Conservation (phyloP, 2,113 vertebrate genomes). For the Brachypteracias leptosomus region DNA sequence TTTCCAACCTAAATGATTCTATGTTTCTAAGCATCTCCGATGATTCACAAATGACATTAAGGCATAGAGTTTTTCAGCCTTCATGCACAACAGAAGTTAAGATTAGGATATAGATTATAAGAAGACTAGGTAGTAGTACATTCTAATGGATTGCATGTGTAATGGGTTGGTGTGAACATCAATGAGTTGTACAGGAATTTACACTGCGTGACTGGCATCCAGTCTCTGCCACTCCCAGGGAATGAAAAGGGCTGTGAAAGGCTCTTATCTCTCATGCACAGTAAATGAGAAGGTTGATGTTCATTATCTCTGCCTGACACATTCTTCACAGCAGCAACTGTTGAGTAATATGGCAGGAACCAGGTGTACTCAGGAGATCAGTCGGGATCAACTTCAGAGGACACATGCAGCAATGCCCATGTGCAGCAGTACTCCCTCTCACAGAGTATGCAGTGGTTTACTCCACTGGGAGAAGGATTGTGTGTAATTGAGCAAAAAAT, state of each 20-base stretch:
- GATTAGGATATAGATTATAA: background rate
- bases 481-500: background rate
- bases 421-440: background rate
- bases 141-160: background rate
- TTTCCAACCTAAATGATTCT: too few relatives aligned
- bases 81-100: background rate
- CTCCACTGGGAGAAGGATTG: background rate
- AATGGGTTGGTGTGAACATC: background rate
- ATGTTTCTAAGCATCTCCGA: background rate
- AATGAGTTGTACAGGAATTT: background rate
- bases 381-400: background rate
- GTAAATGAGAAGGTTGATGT: background rate
- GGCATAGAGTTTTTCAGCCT: background rate
- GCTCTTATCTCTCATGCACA: background rate
- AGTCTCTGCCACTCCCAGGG: background rate
- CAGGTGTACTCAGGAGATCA: background rate
- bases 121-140: accelerated
- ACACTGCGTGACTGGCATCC: background rate
- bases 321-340: background rate
- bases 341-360: background rate
- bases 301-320: background rate
- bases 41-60: background rate
- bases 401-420: background rate
- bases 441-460: background rate
- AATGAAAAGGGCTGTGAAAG: background rate